Evolutionary conservation across 2,113 vertebrate genomes (phyloP), one percentile per base, ranked within the genome.

Genomic region (Fregetta grallaria): DNA sequence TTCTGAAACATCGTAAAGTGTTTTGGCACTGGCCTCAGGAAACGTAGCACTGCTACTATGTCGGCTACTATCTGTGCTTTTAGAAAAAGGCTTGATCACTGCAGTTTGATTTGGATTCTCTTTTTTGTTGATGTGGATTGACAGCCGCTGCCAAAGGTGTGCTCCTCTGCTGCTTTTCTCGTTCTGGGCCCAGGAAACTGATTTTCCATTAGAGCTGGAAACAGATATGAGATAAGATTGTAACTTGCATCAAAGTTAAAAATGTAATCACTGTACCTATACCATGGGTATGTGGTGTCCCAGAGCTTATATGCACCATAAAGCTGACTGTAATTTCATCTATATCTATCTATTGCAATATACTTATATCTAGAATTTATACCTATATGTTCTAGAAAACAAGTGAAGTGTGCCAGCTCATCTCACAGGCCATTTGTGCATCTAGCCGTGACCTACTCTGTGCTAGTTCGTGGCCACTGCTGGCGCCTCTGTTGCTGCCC

Each of bases 61-160:
- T 89, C 98, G 98, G 61, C 98, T 99, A 95, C 98, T 98, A 71
- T 99, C 99, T 15, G 98, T 95, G 87, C 98, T 98, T 97, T 99
- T 99, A 62, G 99, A 99, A 96, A 99, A 99, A 90, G 99, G 99
- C 97, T 99, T 99, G 98, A 99, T 99, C 90, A 99, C 99, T 1
- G 99, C 99, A 5, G 99, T 99, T 95, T 99, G 99, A 88, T 99
- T 99, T 55, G 97, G 96, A 92, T 98, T 99, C 96, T 99, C 99
- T n/a, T 99, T 99, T 94, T 98, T 99, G 97, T 99, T 99, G 97
- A 99, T 99, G 96, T 99, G 99, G 78, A 99, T 97, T 36, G 99
- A 99, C 78, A 99, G 92, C 30, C 99, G 96, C 95, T 99, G 99
- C 99, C 99, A 99, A 94, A 99, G 98, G 97, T 99, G 99, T 78